These are phyloP conservation scores for Ricordea florida DNA, from an alignment of 92 coral and sea anemone genomes.

Conservation along the genomic window DNA sequence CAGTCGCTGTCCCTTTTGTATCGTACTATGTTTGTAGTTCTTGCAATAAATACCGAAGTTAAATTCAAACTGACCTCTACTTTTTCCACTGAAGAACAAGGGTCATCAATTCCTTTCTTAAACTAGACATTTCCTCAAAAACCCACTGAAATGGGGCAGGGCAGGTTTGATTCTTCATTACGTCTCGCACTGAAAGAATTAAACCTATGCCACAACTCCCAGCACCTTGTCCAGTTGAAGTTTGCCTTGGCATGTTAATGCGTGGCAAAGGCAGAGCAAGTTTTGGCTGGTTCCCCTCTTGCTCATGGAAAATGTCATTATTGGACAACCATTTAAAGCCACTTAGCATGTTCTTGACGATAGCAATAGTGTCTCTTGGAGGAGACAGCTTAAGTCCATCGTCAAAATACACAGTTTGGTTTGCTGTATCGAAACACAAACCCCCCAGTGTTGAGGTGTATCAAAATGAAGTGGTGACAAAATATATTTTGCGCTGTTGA, in stretches of 20 bases:
- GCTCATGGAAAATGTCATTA: not conserved
- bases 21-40: no score
- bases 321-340: not conserved
- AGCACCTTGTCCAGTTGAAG: not conserved
- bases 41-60: no score
- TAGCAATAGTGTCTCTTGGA: not conserved
- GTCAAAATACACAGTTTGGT: not conserved
- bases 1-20: no score
- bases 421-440: not conserved
- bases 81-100: not conserved
- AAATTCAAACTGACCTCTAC: not conserved
- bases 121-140: not conserved
- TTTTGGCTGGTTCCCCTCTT: not conserved
- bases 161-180: not conserved
- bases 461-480: not conserved
- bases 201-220: conserved; percentile 25
- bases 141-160: not conserved
- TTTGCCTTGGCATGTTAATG: not conserved
- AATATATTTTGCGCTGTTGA: not conserved
- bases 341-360: not conserved
- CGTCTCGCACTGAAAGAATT: not conserved
- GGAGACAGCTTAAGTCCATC: not conserved
- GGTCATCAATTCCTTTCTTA: not conserved
- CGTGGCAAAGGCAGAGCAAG: not conserved
- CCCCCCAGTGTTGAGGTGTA: not conserved